phyloP scores from a whole-genome alignment of 2,797 vertebrate species.

The Ptychadena robeensis region DNA sequence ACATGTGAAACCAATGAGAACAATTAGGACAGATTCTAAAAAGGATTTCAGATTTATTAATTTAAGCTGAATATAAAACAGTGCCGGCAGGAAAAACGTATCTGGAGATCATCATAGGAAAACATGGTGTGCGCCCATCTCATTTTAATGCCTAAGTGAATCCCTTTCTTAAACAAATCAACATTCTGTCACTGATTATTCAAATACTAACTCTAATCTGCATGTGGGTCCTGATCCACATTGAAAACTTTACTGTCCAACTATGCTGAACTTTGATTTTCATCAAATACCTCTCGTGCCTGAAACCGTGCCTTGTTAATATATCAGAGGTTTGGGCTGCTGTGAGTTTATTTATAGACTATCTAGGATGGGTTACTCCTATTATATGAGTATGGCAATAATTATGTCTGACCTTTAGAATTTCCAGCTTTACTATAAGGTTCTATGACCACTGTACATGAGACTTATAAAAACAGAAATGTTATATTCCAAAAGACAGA shows the following conservation, averaged over 20 bases:
- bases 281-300: constrained; percentile 27
- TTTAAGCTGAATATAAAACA: constrained; percentile 7
- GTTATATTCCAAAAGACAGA: too few relatives aligned
- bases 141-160: constrained; percentile 36
- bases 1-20: background rate
- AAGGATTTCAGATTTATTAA: constrained; percentile 12
- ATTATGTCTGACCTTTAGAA: background rate
- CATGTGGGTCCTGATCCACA: constrained; percentile 12
- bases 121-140: constrained; percentile 16
- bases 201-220: background rate
- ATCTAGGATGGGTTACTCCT: constrained; percentile 22
- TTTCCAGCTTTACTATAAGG: background rate
- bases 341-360: constrained; percentile 15
- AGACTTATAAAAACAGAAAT: background rate
- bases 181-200: constrained; percentile 24
- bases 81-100: background rate
- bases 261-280: constrained; percentile 27
- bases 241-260: constrained; percentile 16
- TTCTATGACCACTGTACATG: background rate
- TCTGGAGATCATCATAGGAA: constrained; percentile 40
- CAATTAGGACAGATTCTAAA: background rate
- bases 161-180: constrained; percentile 17
- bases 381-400: constrained; percentile 10
- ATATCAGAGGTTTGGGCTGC: constrained; percentile 7
- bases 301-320: constrained; percentile 9